These are phyloP conservation scores for Hemistola chrysoprasaria DNA, from an alignment of 2,888 invertebrate genomes.

Conservation along the genomic window DNA sequence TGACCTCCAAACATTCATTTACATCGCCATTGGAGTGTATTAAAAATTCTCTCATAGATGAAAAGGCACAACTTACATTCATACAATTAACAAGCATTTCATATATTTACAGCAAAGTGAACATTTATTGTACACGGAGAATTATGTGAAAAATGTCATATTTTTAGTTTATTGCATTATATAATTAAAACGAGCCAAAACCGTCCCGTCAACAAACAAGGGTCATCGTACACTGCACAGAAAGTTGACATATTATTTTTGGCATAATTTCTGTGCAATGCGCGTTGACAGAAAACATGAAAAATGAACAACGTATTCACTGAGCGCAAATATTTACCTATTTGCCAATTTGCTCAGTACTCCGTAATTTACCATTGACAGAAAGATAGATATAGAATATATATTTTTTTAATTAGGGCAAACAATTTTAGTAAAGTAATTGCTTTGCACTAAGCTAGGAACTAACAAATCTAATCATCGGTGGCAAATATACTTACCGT, in stretches of 20 bases:
- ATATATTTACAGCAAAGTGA: neutral
- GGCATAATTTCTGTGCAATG: constrained; percentile 7
- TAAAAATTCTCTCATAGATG: constrained; percentile 18
- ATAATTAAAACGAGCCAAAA: constrained; percentile 37
- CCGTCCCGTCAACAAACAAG: constrained; percentile 33
- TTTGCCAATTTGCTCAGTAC: constrained; percentile 21
- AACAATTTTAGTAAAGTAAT: neutral
- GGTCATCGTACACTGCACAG: constrained; percentile 14
- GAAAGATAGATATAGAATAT: neutral
- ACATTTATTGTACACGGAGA: neutral
- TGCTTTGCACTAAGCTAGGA: no score
- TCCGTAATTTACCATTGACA: constrained; percentile 14
- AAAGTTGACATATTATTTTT: neutral
- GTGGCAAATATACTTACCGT: neutral
- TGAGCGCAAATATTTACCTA: constrained; percentile 15
- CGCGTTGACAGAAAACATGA: constrained; percentile 12
- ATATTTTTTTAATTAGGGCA: neutral
- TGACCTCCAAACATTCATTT: no score
- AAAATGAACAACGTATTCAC: constrained; percentile 13
- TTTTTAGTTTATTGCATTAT: neutral
- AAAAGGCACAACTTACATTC: constrained; percentile 14
- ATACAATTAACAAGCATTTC: neutral
- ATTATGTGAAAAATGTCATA: neutral
- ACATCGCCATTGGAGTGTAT: no score
- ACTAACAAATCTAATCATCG: no score